Base-by-base conservation (phyloP, 2,888 invertebrate genomes). In the Folsomia manolachei region DNA sequence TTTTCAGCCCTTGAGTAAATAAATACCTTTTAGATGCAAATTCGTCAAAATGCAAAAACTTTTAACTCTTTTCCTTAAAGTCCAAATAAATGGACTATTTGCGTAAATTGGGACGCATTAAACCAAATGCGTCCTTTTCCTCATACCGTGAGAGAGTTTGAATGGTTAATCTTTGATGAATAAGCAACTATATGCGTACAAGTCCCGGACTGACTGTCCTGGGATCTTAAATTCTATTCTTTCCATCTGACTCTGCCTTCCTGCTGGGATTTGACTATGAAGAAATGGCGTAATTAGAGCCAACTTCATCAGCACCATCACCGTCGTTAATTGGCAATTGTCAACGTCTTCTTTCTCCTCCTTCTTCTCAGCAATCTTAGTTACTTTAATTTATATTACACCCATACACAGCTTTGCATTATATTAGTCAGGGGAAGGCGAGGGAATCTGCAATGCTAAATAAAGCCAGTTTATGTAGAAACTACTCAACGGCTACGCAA, bases 281-380 rank as follows among this genome's bases (percentile, higher is more conserved):
- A 39, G 39, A 39, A 39, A 39, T 39, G 39, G 7, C 39, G 39
- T 71, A 74, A 69, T 71, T 74, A 72, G 74, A 74, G 66, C 64
- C 61, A 72, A 67, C 74, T 63, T 70, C 71, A 69, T 63, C 63
- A 70, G 71, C 64, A 64, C 56, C 63, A 39, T 39, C 39, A 39
- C 39, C 14, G 60, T 68, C 62, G 73, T 73, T 75, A 75, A 75
- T 75, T 75, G 71, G 73, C 75, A 73, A 73, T 75, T 75, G 73
- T 75, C 75, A 73, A 71, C 75, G 71, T 67, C 73, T 73, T 68
- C 39, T 39, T 69, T 71, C 64, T 64, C 27, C 11, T 11, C 64
- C 27, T 27, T 2, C 27, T 27, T 63, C 62, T 68, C 24, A 7
- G 21, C 56, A 51, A 51, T 51, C 51, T 51, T 14, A n/a, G n/a